Conservation (phyloP, 2,113 vertebrate species). For the Scortum barcoo region DNA sequence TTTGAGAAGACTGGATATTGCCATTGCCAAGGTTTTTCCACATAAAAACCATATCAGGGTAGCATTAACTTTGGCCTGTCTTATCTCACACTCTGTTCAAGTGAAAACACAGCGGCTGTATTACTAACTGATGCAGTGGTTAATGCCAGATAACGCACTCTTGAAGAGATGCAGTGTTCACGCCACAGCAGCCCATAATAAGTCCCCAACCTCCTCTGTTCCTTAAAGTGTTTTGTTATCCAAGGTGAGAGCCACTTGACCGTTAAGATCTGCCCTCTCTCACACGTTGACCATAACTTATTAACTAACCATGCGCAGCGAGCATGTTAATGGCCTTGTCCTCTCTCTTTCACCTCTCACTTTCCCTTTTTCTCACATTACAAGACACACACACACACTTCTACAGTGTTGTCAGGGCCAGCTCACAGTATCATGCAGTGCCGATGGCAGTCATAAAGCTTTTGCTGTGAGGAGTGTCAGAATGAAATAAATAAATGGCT, state of each 20-base stretch:
- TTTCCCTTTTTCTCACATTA: neutral
- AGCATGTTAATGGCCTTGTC: neutral
- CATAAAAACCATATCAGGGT: neutral
- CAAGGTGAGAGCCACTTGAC: neutral
- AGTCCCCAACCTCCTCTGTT: neutral
- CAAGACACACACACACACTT: neutral
- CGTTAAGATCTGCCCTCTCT: constrained; percentile 13
- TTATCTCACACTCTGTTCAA: neutral
- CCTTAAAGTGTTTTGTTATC: constrained; percentile 1
- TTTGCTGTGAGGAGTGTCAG: neutral
- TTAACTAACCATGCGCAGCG: neutral
- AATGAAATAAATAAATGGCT: neutral
- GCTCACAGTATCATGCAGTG: constrained; percentile 9
- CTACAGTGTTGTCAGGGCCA: constrained; percentile 16
- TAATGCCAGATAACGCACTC: constrained; percentile 8
- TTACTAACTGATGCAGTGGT: neutral
- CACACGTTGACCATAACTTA: neutral
- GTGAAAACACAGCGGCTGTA: constrained; percentile 1
- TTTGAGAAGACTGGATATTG: neutral
- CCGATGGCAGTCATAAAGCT: neutral
- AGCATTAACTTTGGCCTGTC: neutral
- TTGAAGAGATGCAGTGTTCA: constrained; percentile 2
- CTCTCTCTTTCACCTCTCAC: neutral
- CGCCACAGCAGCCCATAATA: neutral
- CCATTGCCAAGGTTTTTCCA: neutral